phyloP scores from a whole-genome alignment of 2,113 vertebrate species.

The Mesoclemmys tuberculata region DNA sequence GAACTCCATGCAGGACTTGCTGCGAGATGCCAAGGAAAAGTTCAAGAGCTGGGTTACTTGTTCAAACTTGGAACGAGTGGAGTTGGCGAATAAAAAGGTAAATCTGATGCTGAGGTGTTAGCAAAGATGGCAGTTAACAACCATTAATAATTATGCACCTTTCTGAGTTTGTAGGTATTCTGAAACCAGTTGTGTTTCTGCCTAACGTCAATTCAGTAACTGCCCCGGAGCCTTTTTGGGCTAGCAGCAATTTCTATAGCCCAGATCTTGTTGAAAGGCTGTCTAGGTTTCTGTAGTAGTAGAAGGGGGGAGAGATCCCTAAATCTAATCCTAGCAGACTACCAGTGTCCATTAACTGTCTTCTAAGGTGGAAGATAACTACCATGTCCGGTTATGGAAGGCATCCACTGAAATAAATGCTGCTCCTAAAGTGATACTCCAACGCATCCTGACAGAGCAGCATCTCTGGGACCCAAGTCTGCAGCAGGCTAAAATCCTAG shows the following conservation, averaged over 20 bases:
- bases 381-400: slow-evolving; percentile 79
- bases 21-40: slow-evolving; percentile 76
- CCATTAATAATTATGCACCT: background rate
- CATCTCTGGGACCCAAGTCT: slow-evolving; percentile 75
- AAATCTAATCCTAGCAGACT: background rate
- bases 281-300: background rate
- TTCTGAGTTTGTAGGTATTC: background rate
- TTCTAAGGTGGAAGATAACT: slow-evolving; percentile 76
- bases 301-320: background rate
- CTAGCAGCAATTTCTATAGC: background rate
- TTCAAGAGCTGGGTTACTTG: slow-evolving; percentile 73
- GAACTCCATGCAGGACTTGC: slow-evolving; percentile 68
- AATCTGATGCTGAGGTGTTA: background rate
- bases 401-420: slow-evolving; percentile 78
- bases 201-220: background rate
- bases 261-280: background rate
- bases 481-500: slow-evolving; percentile 70
- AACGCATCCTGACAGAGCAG: slow-evolving; percentile 77
- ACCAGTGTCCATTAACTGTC: background rate
- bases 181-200: background rate
- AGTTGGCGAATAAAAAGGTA: slow-evolving; percentile 82
- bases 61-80: slow-evolving; percentile 70
- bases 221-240: background rate
- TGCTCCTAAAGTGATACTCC: slow-evolving; percentile 72
- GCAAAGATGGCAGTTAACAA: background rate